Conservation (phyloP, 2,113 vertebrate species). For the Albula glossodonta region DNA sequence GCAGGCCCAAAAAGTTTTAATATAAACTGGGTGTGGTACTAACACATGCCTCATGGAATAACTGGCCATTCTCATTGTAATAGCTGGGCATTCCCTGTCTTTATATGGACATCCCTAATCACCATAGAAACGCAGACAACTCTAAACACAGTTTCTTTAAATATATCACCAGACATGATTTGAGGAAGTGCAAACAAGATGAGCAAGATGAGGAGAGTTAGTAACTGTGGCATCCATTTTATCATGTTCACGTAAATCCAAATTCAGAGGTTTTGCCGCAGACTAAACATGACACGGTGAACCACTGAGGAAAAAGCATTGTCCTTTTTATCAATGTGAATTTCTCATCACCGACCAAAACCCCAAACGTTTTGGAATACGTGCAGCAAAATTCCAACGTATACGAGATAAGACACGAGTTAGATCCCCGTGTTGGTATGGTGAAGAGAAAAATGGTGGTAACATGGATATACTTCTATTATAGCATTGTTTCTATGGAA, state of each 20-base stretch:
- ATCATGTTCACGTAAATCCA: background rate
- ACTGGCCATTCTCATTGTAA: conserved; percentile 2
- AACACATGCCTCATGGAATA: background rate
- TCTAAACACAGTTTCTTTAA: conserved; percentile 34
- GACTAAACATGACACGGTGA: background rate
- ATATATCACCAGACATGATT: background rate
- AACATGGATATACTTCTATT: background rate
- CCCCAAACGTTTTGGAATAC: background rate
- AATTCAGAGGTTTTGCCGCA: background rate
- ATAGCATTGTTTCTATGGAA: background rate
- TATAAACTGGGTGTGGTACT: background rate
- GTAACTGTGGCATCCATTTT: background rate
- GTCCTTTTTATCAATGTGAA: background rate
- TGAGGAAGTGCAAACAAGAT: conserved; percentile 32
- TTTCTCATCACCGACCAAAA: background rate
- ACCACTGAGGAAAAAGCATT: background rate
- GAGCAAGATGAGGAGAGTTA: background rate
- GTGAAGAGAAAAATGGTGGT: background rate
- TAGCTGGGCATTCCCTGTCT: conserved; percentile 18
- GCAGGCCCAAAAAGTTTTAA: background rate
- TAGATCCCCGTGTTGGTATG: background rate
- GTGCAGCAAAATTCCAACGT: background rate
- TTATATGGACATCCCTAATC: conserved; percentile 36
- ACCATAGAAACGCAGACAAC: conserved; percentile 43
- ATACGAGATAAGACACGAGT: background rate